phyloP scores from a whole-genome alignment of 1,140 invertebrate species.

The Zaprionus davidi region DNA sequence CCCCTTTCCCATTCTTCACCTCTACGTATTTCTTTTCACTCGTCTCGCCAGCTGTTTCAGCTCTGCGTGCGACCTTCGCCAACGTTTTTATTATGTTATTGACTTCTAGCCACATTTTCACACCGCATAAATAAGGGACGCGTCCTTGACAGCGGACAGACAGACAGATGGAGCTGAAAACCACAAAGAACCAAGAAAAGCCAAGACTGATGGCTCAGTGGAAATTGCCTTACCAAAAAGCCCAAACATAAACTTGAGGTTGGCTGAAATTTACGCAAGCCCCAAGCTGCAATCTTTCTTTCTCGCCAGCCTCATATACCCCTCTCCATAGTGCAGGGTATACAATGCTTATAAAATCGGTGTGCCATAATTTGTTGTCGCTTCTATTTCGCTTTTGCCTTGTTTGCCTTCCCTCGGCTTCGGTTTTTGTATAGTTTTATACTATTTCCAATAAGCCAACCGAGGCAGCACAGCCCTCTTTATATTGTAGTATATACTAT shows the following conservation, averaged over 20 bases:
- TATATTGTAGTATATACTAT: constrained; percentile 15
- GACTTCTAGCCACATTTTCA: constrained; percentile 80
- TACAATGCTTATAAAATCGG: constrained; percentile 61
- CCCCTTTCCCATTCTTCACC: neutral
- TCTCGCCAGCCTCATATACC: neutral
- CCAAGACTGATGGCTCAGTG: constrained; percentile 1
- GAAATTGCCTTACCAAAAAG: neutral
- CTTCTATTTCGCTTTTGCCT: constrained; percentile 26
- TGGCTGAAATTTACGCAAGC: neutral
- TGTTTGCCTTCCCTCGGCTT: neutral
- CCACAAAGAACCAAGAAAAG: constrained; percentile 29
- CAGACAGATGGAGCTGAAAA: constrained; percentile 6
- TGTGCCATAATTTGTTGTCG: constrained; percentile 71
- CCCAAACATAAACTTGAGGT: constrained; percentile 8
- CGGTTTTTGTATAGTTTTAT: constrained; percentile 48
- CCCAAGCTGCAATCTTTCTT: too few relatives aligned
- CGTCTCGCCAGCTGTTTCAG: constrained; percentile 20
- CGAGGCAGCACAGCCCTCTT: constrained; percentile 1
- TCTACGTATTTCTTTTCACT: constrained; percentile 9
- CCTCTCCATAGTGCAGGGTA: neutral
- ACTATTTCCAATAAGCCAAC: constrained; percentile 51
- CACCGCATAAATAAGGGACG: constrained; percentile 58
- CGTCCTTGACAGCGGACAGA: constrained; percentile 58
- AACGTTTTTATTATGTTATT: constrained; percentile 79
- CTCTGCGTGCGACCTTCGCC: constrained; percentile 58